Conservation (phyloP, 2,888 invertebrate species). For the Malthinus flaveolus region DNA sequence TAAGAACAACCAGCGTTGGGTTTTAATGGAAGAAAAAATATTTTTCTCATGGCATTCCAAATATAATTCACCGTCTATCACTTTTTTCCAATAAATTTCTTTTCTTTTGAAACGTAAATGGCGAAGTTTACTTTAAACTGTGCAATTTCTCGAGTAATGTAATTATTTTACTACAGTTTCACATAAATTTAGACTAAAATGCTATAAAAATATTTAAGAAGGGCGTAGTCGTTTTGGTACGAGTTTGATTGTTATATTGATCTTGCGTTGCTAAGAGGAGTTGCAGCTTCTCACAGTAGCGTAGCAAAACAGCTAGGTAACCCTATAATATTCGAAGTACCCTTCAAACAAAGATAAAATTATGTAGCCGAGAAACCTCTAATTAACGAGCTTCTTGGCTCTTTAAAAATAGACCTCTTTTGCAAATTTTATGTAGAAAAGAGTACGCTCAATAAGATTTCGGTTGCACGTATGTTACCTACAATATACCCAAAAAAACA, state of each 20-base stretch:
- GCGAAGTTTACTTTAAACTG: too few species aligned
- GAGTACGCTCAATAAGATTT: too few species aligned
- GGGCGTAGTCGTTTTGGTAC: constrained; percentile 48
- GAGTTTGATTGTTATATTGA: constrained; percentile 54
- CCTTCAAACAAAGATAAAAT: constrained; percentile 1
- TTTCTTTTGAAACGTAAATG: too few species aligned
- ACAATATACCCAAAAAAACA: too few species aligned
- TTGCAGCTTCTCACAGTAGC: constrained; percentile 41
- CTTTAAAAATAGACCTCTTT: too few species aligned
- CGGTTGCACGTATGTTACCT: too few species aligned
- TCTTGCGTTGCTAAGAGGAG: constrained; percentile 49
- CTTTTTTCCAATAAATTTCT: too few species aligned
- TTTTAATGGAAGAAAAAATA: neutral
- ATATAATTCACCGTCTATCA: too few species aligned
- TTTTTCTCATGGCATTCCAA: too few species aligned
- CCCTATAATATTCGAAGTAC: neutral
- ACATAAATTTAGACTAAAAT: neutral
- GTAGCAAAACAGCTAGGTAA: constrained; percentile 30
- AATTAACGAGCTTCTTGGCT: neutral
- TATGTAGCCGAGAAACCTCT: neutral
- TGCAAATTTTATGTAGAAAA: too few species aligned
- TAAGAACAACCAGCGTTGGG: neutral
- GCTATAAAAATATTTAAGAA: constrained; percentile 40
- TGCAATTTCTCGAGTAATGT: too few species aligned
- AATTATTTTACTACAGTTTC: too few species aligned